Evolutionary conservation across 2,888 invertebrate species (phyloP).

Genomic region (Dasysyrphus tricinctus): DNA sequence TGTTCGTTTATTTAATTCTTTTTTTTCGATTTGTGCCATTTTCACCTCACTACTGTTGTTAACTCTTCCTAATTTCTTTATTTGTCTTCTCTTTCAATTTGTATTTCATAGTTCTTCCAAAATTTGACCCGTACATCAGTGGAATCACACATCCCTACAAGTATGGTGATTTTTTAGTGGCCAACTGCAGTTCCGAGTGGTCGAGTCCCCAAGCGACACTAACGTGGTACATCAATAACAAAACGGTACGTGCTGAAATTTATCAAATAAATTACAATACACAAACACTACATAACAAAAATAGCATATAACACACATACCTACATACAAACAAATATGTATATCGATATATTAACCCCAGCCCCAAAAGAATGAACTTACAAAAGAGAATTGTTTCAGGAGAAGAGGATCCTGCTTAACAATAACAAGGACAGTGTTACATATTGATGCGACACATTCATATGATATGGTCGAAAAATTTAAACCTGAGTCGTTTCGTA

Average conservation of each 20-base stretch:
- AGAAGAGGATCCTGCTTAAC: constrained; percentile 4
- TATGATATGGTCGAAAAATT: background rate
- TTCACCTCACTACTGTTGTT: constrained; percentile 40
- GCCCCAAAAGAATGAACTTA: constrained; percentile 14
- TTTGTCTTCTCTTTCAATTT: constrained; percentile 51
- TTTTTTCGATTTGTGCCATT: constrained; percentile 50
- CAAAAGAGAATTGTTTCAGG: constrained; percentile 6
- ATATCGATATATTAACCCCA: constrained; percentile 22
- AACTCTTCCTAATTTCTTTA: constrained; percentile 42
- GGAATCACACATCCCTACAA: constrained; percentile 81
- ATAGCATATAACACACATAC: background rate
- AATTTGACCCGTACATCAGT: constrained; percentile 82
- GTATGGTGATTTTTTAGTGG: constrained; percentile 82
- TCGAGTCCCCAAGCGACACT: constrained; percentile 82
- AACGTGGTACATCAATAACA: constrained; percentile 83
- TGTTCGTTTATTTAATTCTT: constrained; percentile 60
- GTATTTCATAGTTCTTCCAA: constrained; percentile 81
- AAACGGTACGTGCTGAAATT: constrained; percentile 81
- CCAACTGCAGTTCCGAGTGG: constrained; percentile 83
- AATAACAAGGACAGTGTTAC: constrained; percentile 3
- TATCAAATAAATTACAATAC: constrained; percentile 70
- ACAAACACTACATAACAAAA: constrained; percentile 3
- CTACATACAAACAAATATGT: background rate
- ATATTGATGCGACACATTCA: constrained; percentile 64
- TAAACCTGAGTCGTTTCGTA: no score